phyloP scores from a whole-genome alignment of 1,140 invertebrate species.

The Neuroterus valhalla region DNA sequence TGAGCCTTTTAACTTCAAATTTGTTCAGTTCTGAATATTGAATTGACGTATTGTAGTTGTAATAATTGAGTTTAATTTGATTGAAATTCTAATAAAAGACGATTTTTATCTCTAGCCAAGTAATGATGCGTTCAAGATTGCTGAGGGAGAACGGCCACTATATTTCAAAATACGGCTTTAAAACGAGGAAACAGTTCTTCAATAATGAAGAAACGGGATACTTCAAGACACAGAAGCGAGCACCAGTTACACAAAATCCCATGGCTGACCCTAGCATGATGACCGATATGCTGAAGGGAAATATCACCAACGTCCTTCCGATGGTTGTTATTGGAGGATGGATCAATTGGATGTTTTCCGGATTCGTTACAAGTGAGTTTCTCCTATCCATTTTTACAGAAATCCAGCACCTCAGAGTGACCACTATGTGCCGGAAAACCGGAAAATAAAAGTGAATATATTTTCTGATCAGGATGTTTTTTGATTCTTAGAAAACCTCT shows the following conservation, averaged over 20 bases:
- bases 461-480: conserved; percentile 17
- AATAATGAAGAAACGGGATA: conserved; percentile 96
- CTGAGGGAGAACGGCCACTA: conserved; percentile 98
- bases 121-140: conserved; percentile 93
- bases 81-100: not conserved
- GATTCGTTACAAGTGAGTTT: conserved; percentile 95
- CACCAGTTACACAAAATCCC: conserved; percentile 90
- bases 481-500: not conserved
- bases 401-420: no score
- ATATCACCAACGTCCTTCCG: conserved; percentile 97
- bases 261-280: conserved; percentile 99
- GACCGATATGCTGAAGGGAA: conserved; percentile 99
- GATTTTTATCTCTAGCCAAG: conserved; percentile 83
- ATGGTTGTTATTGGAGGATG: conserved; percentile 99
- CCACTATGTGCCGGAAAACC: no score
- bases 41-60: no score
- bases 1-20: no score
- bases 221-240: conserved; percentile 92
- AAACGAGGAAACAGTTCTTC: conserved; percentile 95
- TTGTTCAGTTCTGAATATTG: no score
- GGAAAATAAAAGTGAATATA: no score
- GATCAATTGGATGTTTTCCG: conserved; percentile 99
- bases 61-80: no score
- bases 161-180: conserved; percentile 95
- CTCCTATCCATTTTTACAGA: conserved; percentile 16